phyloP scores from a whole-genome alignment of 2,113 vertebrate species.

The Ovis canadensis region DNA sequence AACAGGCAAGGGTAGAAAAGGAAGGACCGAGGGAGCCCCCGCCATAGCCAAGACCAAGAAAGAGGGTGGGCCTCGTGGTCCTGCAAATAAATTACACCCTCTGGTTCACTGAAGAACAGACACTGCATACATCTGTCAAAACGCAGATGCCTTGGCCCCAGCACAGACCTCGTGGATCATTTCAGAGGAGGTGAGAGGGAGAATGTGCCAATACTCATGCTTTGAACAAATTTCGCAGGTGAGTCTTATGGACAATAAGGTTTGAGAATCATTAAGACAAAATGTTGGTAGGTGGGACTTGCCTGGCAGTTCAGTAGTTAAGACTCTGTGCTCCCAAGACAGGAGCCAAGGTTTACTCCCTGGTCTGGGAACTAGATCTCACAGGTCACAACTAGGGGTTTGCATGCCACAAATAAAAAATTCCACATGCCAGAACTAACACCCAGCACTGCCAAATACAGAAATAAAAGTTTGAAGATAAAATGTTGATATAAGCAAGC shows the following conservation, averaged over 20 bases:
- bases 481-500: neutral
- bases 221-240: neutral
- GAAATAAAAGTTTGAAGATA: neutral
- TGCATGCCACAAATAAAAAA: neutral
- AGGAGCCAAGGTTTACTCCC: neutral
- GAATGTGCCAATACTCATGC: neutral
- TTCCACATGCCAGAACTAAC: neutral
- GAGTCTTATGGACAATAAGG: neutral
- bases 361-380: neutral
- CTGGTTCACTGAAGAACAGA: neutral
- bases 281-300: neutral
- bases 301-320: neutral
- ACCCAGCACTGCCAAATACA: neutral
- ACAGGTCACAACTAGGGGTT: neutral
- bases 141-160: neutral
- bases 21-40: rapidly evolving
- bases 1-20: neutral
- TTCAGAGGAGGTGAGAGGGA: too few species aligned
- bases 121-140: neutral
- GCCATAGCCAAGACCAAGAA: neutral
- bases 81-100: neutral
- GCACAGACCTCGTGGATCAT: neutral
- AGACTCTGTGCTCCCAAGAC: neutral
- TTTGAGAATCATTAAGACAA: neutral
- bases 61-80: rapidly evolving